phyloP scores from a whole-genome alignment of 23 tunicate species.

The Styela plicata region DNA sequence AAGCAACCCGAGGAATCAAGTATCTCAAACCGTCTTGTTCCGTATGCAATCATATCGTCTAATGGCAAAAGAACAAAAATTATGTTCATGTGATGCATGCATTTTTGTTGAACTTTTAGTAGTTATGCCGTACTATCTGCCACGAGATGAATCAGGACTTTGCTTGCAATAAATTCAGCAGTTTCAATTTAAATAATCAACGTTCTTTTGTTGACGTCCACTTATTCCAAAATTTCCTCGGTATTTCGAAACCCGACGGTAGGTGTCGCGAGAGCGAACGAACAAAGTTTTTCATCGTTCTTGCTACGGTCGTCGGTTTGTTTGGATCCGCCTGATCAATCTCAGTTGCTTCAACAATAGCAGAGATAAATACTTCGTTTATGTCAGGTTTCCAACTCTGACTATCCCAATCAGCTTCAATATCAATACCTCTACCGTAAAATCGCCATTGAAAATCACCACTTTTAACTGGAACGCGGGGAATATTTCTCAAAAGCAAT shows the following conservation, averaged over 20 bases:
- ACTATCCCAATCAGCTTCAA: neutral
- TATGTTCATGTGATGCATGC: too few relatives aligned
- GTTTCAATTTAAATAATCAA: neutral
- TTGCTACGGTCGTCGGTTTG: neutral
- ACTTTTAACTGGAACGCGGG: neutral
- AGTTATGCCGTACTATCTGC: too few relatives aligned
- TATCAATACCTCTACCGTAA: neutral
- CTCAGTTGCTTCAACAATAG: slow-evolving; percentile 3
- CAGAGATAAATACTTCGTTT: neutral
- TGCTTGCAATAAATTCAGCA: too few relatives aligned
- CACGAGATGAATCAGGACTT: too few relatives aligned
- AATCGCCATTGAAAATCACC: neutral
- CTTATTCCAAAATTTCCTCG: neutral
- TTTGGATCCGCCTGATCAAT: neutral
- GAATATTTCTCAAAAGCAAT: neutral
- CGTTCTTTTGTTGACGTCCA: neutral
- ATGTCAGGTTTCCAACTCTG: neutral
- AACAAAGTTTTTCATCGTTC: slow-evolving; percentile 6
- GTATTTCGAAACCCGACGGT: neutral
- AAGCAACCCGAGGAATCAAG: too few relatives aligned
- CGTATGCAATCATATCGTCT: too few relatives aligned
- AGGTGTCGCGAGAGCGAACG: neutral
- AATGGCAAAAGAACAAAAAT: too few relatives aligned
- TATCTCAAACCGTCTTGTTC: too few relatives aligned
- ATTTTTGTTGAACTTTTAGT: too few relatives aligned